phyloP scores from a whole-genome alignment of 2,113 vertebrate species.

The Okapia johnstoni region DNA sequence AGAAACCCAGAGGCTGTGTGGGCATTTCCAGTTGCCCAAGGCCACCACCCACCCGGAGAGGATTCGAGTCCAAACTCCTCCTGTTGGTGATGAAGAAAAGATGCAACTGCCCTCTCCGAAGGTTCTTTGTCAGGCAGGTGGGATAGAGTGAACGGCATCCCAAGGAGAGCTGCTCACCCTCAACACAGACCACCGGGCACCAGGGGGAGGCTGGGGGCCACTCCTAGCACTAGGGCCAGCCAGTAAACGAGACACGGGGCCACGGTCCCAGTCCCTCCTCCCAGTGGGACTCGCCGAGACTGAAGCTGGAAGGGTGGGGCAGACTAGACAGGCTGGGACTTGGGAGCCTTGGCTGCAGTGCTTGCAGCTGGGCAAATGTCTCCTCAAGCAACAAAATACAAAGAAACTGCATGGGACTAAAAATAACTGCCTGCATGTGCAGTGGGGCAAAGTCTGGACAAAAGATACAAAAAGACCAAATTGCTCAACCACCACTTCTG shows the following conservation, averaged over 20 bases:
- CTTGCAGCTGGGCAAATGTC: not conserved
- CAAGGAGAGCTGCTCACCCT: not conserved
- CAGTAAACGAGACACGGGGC: not conserved
- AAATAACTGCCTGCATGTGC: not conserved
- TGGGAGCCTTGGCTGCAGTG: not conserved
- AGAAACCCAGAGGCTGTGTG: not conserved
- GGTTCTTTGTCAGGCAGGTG: not conserved
- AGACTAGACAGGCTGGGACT: not conserved
- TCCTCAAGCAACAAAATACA: not conserved
- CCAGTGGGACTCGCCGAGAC: not conserved
- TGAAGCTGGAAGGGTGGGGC: fast-evolving
- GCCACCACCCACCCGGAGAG: not conserved
- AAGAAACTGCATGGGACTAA: not conserved
- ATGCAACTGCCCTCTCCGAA: not conserved
- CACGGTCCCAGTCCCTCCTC: not conserved
- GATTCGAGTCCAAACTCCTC: not conserved
- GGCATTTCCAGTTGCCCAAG: not conserved
- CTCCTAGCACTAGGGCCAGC: not conserved
- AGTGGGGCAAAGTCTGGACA: not conserved
- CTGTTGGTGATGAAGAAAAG: not conserved
- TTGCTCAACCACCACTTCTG: not conserved
- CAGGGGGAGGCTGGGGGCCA: not conserved
- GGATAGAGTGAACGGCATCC: not conserved
- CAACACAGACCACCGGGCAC: not conserved
- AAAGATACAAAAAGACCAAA: not conserved